Conservation (phyloP, 2,888 invertebrate genomes). For the Rhogogaster chlorosoma region DNA sequence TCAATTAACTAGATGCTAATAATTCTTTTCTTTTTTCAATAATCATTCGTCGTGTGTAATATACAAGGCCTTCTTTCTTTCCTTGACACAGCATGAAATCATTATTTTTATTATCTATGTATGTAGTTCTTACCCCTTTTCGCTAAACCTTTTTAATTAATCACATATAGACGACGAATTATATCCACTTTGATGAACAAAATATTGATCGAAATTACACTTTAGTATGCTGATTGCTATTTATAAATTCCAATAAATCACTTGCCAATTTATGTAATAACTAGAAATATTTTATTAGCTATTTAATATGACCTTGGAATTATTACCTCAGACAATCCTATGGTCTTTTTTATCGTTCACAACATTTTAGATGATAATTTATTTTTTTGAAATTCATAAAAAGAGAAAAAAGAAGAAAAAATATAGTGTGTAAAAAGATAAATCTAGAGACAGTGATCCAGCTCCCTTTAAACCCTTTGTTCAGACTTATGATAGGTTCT, state of each 20-base stretch:
- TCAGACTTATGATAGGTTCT: background rate
- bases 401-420: background rate
- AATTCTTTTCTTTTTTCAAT: slow-evolving; percentile 26
- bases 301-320: slow-evolving; percentile 35
- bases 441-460: slow-evolving; percentile 13
- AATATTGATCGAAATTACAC: slow-evolving; percentile 26
- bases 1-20: slow-evolving; percentile 16
- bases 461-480: background rate
- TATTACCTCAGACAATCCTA: background rate
- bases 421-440: background rate
- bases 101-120: slow-evolving; percentile 49
- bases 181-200: slow-evolving; percentile 11
- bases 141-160: slow-evolving; percentile 51
- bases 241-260: slow-evolving; percentile 4
- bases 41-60: slow-evolving; percentile 18
- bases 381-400: background rate
- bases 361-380: background rate
- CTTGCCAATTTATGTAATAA: slow-evolving; percentile 13
- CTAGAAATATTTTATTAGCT: slow-evolving; percentile 36
- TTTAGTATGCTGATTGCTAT: background rate
- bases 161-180: slow-evolving; percentile 32
- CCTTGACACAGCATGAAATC: slow-evolving; percentile 50
- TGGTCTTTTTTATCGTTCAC: background rate
- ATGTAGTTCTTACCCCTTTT: background rate
- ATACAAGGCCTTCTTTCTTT: slow-evolving; percentile 32